Evolutionary conservation across 1,140 invertebrate genomes (phyloP).

Genomic region (Pogonomyrmex californicus): DNA sequence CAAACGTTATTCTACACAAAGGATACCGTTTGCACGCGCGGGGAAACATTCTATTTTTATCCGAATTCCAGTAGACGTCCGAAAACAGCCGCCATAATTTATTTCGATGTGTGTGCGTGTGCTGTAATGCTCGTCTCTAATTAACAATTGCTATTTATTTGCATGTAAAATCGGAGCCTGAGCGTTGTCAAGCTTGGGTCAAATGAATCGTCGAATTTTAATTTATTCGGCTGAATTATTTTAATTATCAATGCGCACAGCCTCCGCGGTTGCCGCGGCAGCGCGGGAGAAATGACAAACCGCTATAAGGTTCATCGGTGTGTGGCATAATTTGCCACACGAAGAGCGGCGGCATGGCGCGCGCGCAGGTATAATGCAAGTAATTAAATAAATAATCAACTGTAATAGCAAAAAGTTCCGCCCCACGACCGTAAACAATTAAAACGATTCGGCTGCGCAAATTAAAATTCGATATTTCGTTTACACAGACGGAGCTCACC

Average conservation of each 20-base stretch:
- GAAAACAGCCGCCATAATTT: constrained; percentile 36
- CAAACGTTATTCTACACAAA: constrained; percentile 33
- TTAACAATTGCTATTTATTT: constrained; percentile 65
- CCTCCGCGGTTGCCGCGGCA: constrained; percentile 33
- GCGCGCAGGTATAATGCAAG: constrained; percentile 45
- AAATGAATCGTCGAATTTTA: constrained; percentile 66
- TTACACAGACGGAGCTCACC: constrained; percentile 25
- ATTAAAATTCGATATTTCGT: constrained; percentile 65
- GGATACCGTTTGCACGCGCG: background rate
- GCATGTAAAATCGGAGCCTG: constrained; percentile 54
- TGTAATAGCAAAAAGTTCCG: constrained; percentile 63
- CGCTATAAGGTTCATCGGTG: constrained; percentile 61
- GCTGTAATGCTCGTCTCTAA: constrained; percentile 42
- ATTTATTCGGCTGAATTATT: constrained; percentile 65
- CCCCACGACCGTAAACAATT: constrained; percentile 58
- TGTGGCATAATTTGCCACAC: constrained; percentile 52
- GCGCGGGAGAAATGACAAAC: constrained; percentile 57
- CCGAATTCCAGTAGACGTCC: background rate
- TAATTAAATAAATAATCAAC: constrained; percentile 67
- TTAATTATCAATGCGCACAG: constrained; percentile 56
- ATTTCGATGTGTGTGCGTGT: background rate
- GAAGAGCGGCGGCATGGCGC: constrained; percentile 15
- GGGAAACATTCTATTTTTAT: background rate
- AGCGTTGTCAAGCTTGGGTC: constrained; percentile 60
- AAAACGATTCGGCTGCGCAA: constrained; percentile 62